phyloP scores from a whole-genome alignment of 2,888 invertebrate genomes.

The Boloria selene region DNA sequence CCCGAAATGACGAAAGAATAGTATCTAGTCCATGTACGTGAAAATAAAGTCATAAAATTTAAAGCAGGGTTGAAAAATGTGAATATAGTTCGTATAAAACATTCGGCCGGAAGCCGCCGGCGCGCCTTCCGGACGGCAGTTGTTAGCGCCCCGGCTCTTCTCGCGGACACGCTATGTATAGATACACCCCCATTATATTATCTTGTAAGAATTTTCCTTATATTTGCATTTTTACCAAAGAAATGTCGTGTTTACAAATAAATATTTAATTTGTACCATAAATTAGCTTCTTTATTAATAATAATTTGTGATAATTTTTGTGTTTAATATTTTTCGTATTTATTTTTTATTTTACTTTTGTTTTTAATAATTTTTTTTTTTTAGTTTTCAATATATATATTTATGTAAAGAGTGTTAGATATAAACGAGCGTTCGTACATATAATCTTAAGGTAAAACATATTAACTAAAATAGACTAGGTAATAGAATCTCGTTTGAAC shows the following conservation, averaged over 20 bases:
- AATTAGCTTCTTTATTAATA: conserved; percentile 8
- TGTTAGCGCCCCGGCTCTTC: conserved; percentile 77
- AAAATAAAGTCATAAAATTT: conserved; percentile 45
- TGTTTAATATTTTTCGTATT: neutral
- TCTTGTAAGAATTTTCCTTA: neutral
- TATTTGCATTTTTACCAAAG: neutral
- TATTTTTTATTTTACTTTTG: neutral
- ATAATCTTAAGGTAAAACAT: too few species aligned
- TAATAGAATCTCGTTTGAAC: conserved; percentile 10
- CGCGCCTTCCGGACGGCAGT: conserved; percentile 76
- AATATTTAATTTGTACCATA: neutral
- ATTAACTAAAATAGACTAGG: too few species aligned
- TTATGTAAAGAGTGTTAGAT: too few species aligned
- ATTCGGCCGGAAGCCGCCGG: conserved; percentile 74
- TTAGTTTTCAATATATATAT: too few species aligned
- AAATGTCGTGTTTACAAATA: neutral
- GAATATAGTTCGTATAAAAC: conserved; percentile 63
- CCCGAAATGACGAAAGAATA: conserved; percentile 21
- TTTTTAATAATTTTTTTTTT: neutral
- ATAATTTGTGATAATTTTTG: neutral
- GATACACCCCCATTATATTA: conserved; percentile 17
- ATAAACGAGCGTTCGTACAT: too few species aligned
- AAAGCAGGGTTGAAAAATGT: conserved; percentile 55
- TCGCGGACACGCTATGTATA: conserved; percentile 57
- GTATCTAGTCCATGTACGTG: conserved; percentile 28